phyloP scores from a whole-genome alignment of 2,113 vertebrate genomes.

The Ceyx melanurus region DNA sequence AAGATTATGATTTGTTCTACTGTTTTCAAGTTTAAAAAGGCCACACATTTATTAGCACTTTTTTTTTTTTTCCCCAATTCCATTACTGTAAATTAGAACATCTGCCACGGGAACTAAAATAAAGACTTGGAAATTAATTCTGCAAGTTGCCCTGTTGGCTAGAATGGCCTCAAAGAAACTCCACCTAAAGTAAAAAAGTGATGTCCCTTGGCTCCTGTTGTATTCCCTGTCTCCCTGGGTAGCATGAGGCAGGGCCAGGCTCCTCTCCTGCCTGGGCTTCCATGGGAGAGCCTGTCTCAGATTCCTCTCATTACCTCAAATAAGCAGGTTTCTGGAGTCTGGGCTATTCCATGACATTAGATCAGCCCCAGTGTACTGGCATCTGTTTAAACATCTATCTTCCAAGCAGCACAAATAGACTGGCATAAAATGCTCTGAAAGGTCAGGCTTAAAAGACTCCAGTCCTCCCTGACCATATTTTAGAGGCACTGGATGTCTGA shows the following conservation, averaged over 20 bases:
- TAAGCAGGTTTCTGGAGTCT: not conserved
- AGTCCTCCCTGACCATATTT: not conserved
- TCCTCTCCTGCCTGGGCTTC: no score
- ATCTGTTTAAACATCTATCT: not conserved
- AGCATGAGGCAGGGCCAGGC: not conserved
- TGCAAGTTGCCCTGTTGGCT: not conserved
- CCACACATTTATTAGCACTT: not conserved
- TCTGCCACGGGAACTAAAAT: not conserved
- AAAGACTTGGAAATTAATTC: not conserved
- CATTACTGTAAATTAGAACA: not conserved
- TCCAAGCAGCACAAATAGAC: not conserved
- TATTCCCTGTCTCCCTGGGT: accelerated
- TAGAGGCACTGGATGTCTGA: not conserved
- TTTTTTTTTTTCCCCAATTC: not conserved
- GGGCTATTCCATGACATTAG: not conserved
- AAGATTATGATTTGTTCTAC: not conserved
- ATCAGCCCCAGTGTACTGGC: not conserved
- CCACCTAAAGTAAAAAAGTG: not conserved
- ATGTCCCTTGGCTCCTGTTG: not conserved
- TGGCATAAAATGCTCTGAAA: not conserved
- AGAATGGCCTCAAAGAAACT: not conserved
- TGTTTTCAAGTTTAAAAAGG: not conserved
- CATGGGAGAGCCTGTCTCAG: no score
- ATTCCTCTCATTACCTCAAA: not conserved
- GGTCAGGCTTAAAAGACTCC: conserved; percentile 7